Base-by-base conservation (phyloP, 2,113 vertebrate species). In the Hippocampus guttulatus region DNA sequence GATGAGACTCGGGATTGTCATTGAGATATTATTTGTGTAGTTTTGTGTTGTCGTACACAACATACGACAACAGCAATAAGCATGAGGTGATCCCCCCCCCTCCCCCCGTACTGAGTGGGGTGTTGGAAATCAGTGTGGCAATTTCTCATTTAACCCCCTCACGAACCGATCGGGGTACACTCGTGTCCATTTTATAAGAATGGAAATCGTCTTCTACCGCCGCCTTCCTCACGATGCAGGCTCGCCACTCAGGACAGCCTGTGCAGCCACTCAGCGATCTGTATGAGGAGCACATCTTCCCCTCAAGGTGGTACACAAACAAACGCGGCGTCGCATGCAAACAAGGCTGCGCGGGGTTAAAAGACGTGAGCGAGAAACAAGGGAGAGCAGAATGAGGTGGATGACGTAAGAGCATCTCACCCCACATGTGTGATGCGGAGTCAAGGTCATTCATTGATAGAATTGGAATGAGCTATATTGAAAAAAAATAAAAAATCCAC, bases 371-470 rank as follows among this genome's bases (percentile, higher is more conserved):
- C 3, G 38, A 23, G 63, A 25, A 45, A 45, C 14, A 6, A 25
- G 12, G 49, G 54, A 5, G 65, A 77, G 27, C 64, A 6, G 55
- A 58, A 20, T 8, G 9, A 38, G 45, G 49, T 11, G 12, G 71
- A 76, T 84, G 82, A 87, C 83, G 82, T 85, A 74, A 91, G 58
- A 74, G 21, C 68, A 85, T 82, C 77, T 79, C 81, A 79, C 85
- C 78, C 70, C 81, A 86, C 75, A 86, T 78, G 75, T 86, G 76
- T 81, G 75, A 61, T 74, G 67, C 70, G 33, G 54, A 43, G 25
- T 90, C 88, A 92, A 92, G 92, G 91, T 91, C 90, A 90, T 84
- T 71, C 80, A 70, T 70, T 80, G 87, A 89, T 75, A 74, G 78
- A 73, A 76, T 70, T 47, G 27, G 11, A 76, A 33, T 40, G 38